Conservation (phyloP, 1,140 invertebrate genomes). For the Caenorhabditis elegans region DNA sequence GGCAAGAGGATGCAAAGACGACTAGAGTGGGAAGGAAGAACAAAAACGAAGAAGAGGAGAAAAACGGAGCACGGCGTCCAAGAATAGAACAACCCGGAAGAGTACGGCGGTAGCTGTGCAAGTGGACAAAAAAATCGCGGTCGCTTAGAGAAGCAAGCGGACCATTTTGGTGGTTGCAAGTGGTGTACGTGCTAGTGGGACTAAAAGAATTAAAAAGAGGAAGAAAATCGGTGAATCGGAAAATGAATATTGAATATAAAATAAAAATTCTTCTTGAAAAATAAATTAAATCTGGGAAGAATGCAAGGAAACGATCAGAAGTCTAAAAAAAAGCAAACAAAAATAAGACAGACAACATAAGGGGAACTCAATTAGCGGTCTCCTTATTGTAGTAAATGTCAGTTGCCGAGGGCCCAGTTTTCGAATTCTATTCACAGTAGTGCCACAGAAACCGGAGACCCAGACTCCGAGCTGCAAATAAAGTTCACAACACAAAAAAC, state of each 20-base stretch:
- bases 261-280: neutral
- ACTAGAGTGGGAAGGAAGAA: neutral
- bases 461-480: too few species aligned
- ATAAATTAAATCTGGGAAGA: neutral
- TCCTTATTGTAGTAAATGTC: neutral
- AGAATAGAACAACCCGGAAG: slow-evolving; percentile 27
- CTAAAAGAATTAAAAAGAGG: neutral
- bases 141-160: neutral
- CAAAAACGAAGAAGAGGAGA: neutral
- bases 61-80: neutral
- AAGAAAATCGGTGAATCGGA: neutral
- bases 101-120: neutral
- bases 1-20: neutral
- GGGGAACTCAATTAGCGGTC: neutral
- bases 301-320: neutral
- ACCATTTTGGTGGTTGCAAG: neutral
- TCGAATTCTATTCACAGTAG: neutral
- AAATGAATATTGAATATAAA: neutral
- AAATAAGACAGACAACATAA: too few species aligned
- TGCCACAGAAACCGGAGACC: neutral
- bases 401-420: neutral
- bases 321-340: neutral
- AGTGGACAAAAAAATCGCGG: neutral
- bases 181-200: neutral
- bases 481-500: neutral